Conservation (phyloP, 1,140 invertebrate species). For the Oscheius sp. region DNA sequence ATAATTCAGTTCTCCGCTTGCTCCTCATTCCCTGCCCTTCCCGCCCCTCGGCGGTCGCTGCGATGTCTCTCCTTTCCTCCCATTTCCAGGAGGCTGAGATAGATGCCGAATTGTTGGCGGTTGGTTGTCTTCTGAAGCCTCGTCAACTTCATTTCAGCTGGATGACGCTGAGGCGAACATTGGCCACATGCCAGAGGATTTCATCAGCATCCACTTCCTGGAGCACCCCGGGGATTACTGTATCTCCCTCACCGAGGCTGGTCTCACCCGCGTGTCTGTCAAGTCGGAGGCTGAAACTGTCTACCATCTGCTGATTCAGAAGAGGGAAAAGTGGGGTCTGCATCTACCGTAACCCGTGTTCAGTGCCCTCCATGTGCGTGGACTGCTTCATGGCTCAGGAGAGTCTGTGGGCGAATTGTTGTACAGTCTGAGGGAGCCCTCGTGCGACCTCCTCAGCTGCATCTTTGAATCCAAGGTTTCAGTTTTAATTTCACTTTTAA, state of each 20-base stretch:
- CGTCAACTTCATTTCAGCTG: background rate
- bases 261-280: background rate
- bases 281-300: background rate
- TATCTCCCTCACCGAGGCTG: background rate
- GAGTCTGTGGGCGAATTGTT: background rate
- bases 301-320: background rate
- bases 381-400: background rate
- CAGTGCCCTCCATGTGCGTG: background rate
- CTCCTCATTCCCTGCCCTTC: no score
- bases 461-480: background rate
- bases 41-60: no score
- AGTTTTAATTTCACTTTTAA: background rate
- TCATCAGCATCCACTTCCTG: background rate
- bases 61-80: no score
- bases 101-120: background rate
- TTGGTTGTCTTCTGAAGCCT: background rate
- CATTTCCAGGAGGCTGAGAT: no score
- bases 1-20: no score
- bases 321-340: background rate
- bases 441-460: background rate
- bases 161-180: background rate
- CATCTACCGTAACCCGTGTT: no score
- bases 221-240: background rate
- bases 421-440: background rate
- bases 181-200: background rate